Conservation (phyloP, 1,140 invertebrate genomes). For the Drosophila orosa region DNA sequence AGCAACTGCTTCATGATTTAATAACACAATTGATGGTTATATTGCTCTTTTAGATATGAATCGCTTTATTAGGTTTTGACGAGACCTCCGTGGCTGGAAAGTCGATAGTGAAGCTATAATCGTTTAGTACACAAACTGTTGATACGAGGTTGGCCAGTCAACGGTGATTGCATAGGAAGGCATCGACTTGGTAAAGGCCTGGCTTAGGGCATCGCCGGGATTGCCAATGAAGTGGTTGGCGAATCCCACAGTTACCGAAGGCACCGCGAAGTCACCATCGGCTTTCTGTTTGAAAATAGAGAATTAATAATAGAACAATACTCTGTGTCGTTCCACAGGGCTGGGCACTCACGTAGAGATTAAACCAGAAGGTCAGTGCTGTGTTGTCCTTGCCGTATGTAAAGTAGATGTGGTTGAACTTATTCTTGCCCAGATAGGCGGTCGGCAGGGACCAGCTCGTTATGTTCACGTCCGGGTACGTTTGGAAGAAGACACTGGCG, state of each 20-base stretch:
- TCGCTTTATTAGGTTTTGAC: neutral
- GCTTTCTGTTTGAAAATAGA: constrained; percentile 16
- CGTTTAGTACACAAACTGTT: constrained; percentile 11
- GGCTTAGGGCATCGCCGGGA: constrained; percentile 9
- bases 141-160: constrained; percentile 44
- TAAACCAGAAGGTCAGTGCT: constrained; percentile 85
- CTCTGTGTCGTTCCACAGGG: neutral
- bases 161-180: constrained; percentile 34
- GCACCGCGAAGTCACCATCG: constrained; percentile 19
- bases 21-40: neutral
- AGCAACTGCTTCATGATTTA: neutral
- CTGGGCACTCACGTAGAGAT: constrained; percentile 17
- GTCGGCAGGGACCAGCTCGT: constrained; percentile 87
- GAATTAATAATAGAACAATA: neutral
- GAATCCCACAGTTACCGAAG: constrained; percentile 14
- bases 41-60: constrained; percentile 3
- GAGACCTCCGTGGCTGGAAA: neutral
- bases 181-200: constrained; percentile 27
- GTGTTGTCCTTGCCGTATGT: constrained; percentile 86
- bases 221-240: constrained; percentile 18
- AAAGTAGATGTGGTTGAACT: constrained; percentile 88
- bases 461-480: constrained; percentile 86
- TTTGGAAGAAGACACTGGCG: constrained; percentile 88
- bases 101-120: neutral
- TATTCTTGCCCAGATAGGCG: constrained; percentile 85